These are phyloP conservation scores for Troides helena DNA, from an alignment of 2,888 invertebrate genomes.

Conservation along the genomic window DNA sequence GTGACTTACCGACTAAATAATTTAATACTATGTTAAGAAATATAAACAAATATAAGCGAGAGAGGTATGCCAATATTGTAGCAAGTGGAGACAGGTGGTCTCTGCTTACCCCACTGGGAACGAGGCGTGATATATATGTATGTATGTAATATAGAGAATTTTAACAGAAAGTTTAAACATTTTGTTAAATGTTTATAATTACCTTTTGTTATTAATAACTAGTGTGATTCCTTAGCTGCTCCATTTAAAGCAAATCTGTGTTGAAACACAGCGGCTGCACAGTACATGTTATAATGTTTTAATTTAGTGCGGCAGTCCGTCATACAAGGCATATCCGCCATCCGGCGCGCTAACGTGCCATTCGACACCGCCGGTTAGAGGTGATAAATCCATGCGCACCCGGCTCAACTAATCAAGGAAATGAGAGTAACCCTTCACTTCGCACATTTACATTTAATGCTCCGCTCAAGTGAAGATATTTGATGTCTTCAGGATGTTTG, in stretches of 20 bases:
- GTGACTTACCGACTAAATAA: too few relatives aligned
- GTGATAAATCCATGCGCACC: constrained; percentile 68
- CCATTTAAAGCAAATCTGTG: constrained; percentile 28
- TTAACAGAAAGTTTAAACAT: too few relatives aligned
- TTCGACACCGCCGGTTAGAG: constrained; percentile 62
- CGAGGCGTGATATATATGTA: too few relatives aligned
- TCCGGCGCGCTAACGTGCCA: constrained; percentile 60
- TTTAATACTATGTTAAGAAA: too few relatives aligned
- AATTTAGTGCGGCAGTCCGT: constrained; percentile 70
- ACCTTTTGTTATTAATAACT: constrained; percentile 9
- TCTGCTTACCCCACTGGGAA: too few relatives aligned
- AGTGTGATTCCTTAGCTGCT: background rate
- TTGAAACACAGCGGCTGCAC: constrained; percentile 54
- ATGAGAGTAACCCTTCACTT: constrained; percentile 71
- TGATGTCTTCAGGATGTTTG: constrained; percentile 32
- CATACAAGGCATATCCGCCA: constrained; percentile 61
- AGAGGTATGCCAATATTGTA: too few relatives aligned
- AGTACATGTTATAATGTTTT: constrained; percentile 73
- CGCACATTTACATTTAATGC: constrained; percentile 57
- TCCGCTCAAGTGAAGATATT: constrained; percentile 54
- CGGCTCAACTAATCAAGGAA: constrained; percentile 68
- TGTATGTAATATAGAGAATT: too few relatives aligned
- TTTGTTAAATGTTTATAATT: background rate
- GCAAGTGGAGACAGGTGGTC: too few relatives aligned
- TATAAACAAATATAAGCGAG: too few relatives aligned